Percentiles rank a stretch among this genome's conserved stretches.
phyloP scores from a whole-genome alignment of 2,113 vertebrate genomes.

The Cygnus buccinator region DNA sequence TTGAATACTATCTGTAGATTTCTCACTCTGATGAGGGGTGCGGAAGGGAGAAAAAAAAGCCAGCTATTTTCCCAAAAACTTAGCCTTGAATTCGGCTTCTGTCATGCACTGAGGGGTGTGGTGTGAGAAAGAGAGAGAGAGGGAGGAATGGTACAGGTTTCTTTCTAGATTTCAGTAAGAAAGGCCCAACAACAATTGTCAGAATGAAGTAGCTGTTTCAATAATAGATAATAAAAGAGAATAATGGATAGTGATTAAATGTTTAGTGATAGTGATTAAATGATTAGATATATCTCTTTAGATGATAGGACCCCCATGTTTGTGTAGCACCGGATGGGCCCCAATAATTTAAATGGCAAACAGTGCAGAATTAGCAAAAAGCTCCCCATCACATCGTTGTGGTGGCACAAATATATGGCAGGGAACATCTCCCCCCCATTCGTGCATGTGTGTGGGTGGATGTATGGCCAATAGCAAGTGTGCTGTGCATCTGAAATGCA shows the following conservation, averaged over 20 bases:
- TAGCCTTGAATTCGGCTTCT: background rate
- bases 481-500: background rate
- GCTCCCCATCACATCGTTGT: background rate
- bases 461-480: background rate
- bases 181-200: background rate
- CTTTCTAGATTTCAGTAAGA: background rate
- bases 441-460: accelerated
- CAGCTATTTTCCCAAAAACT: background rate
- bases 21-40: background rate
- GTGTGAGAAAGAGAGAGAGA: background rate
- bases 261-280: no score
- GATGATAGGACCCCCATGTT: background rate
- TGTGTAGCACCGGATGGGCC: background rate
- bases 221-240: background rate
- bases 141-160: background rate
- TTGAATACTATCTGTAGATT: background rate
- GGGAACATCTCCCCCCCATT: no score
- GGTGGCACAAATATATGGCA: background rate
- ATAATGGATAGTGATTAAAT: background rate
- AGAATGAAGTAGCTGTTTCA: background rate
- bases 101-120: background rate
- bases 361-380: background rate
- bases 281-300: background rate
- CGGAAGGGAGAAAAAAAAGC: background rate
- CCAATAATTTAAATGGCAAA: background rate